Evolutionary conservation across 2,888 invertebrate genomes (phyloP).

Genomic region (Nymphalis polychloros): DNA sequence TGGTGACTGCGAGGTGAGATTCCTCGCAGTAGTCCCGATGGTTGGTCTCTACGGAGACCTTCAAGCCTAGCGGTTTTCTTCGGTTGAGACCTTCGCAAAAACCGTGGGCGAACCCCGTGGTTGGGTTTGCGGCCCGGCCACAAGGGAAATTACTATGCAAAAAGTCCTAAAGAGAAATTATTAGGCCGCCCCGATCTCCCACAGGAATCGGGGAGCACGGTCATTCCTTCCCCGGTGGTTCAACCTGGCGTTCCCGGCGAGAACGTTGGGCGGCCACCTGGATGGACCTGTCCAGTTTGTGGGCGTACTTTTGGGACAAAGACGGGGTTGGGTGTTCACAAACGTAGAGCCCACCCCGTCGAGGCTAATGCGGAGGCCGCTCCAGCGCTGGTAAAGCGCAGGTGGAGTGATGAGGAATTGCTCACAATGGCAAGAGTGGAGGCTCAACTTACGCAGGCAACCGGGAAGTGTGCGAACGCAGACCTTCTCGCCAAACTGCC

Average conservation of each 20-base stretch:
- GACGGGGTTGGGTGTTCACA: no score
- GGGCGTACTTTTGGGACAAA: no score
- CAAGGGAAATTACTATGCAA: conserved; percentile 11
- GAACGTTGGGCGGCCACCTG: no score
- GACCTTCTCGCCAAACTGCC: conserved; percentile 27
- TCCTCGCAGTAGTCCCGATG: conserved; percentile 13
- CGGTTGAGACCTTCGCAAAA: conserved; percentile 33
- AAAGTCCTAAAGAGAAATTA: background rate
- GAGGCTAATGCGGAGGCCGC: no score
- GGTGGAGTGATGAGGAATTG: conserved; percentile 38
- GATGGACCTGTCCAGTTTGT: no score
- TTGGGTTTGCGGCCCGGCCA: conserved; percentile 30
- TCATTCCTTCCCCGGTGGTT: no score
- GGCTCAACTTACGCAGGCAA: conserved; percentile 29
- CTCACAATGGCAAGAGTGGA: conserved; percentile 35
- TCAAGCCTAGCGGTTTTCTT: conserved; percentile 27
- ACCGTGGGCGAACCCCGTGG: conserved; percentile 24
- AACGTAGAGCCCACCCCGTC: no score
- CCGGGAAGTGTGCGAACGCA: conserved; percentile 21
- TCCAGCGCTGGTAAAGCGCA: no score
- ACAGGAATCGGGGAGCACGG: no score
- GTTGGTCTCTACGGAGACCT: conserved; percentile 15
- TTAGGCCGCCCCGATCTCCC: no score
- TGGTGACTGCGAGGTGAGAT: no score
- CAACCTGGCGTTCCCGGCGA: no score